Base-by-base conservation (phyloP, 2,888 invertebrate genomes). In the Orthosia gracilis region DNA sequence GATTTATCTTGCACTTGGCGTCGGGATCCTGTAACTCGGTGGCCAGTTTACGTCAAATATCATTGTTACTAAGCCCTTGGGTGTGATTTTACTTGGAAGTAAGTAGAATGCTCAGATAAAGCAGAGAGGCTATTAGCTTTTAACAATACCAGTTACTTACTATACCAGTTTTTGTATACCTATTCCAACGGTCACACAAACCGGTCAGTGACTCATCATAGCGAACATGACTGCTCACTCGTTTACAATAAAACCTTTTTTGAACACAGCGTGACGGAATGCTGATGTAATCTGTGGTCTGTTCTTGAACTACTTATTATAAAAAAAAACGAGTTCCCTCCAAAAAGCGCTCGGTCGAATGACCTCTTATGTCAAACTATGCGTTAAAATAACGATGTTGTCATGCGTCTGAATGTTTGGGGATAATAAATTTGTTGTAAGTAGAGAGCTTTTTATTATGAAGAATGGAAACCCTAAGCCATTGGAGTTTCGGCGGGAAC, bases 181-280 rank as follows among this genome's bases (percentile, higher is more conserved):
- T 45, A 77, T 40, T 26, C 12, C 49, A 79, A 82, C 71, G 49
- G 49, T 57, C 12, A 31, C 17, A 71, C 66, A 31, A 23, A 71
- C 63, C 4, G 55, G 49, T 11, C 40, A 13, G 40, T 73, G 80
- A 80, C 12, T 83, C 80, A 80, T 54, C 49, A 13, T 31, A 12
- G 7, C 7, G 15, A n/a, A 47, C 76, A 31, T 4, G 21, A 55
- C 49, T 9, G 40, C 52, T n/a, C 52, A 64, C 50, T 50, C 49
- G 21, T 50, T 9, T 17, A 73, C 64, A 80, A 80, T 83, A 74
- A 69, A 84, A 74, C 65, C 75, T 84, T 80, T 83, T 81, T 69
- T 67, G 50, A 23, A 67, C 75, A 21, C 55, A 9, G 55, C 69
- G 52, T 81, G 84, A 81, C 80, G 81, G 80, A 80, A 81, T 84